phyloP scores from a whole-genome alignment of 2,797 vertebrate species.

The Carcharodon carcharias region DNA sequence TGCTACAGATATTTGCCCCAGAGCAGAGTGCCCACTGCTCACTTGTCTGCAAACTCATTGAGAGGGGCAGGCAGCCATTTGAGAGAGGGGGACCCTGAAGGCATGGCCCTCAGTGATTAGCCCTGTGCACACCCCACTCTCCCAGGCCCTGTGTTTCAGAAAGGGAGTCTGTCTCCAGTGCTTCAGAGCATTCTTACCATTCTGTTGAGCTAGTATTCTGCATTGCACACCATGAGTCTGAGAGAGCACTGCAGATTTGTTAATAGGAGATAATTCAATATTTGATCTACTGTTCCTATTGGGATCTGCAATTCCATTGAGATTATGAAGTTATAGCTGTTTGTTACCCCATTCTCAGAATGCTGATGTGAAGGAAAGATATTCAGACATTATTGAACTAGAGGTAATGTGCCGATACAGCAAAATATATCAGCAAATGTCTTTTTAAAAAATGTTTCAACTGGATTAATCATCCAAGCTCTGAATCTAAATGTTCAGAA shows the following conservation, averaged over 20 bases:
- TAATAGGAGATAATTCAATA: constrained; percentile 12
- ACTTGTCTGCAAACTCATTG: no score
- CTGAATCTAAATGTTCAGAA: constrained; percentile 13
- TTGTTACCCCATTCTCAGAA: neutral
- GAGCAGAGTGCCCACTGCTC: no score
- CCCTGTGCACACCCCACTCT: no score
- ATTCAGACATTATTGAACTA: constrained; percentile 6
- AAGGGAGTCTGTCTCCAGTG: neutral
- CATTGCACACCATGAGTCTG: neutral
- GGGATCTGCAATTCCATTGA: neutral
- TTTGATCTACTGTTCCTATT: neutral
- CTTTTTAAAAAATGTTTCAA: neutral
- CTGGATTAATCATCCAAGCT: neutral
- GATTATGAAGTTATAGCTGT: neutral
- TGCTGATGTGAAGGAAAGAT: neutral
- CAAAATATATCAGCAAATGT: neutral
- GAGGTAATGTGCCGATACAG: constrained; percentile 6
- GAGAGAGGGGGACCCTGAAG: no score
- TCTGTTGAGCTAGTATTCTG: neutral
- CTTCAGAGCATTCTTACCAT: neutral
- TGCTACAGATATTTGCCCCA: no score
- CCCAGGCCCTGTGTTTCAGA: neutral
- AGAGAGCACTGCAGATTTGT: neutral
- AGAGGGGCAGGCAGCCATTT: no score
- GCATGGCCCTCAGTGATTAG: no score